Base-by-base conservation (phyloP, 2,888 invertebrate species). In the Dolomedes plantarius region DNA sequence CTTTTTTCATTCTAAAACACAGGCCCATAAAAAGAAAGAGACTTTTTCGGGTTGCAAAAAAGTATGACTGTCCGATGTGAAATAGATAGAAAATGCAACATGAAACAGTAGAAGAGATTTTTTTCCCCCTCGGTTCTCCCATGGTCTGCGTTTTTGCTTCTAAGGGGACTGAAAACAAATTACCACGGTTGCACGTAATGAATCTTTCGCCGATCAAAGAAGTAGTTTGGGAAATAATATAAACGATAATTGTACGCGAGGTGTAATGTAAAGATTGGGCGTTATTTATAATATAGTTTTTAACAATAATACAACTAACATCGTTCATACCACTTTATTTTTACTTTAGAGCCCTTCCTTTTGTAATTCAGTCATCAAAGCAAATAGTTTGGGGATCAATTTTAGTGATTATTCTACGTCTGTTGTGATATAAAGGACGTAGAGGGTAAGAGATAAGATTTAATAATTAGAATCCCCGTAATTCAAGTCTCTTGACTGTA, bases 1-100 rank as follows among this genome's bases (percentile, higher is more conserved):
- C 67, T 32, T 83, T 83, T 77, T 85, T 78, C 46, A 62, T 68
- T 36, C 68, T 85, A 78, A 85, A 85, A 85, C 83, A 85, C 76
- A 77, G 67, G 77, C 68, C 56, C 68, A 77, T 85, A 85, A 85
- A 85, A 83, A 73, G 73, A 28, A 73, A 69, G 67, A 23, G 36
- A 67, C 39, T 77, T 73, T 83, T 77, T 77, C 65, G 72, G 72
- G 32, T 50, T 23, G 31, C 56, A 73, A 80, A 82, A 85, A 77
- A 62, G 32, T 27, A 36, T 56, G 67, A 85, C 83, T 85, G 83
- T 78, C 83, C 83, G 83, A 85, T 77, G 72, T 56, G 83, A 85
- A 77, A 73, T 73, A 77, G 83, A 83, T 83, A 83, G 77, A 85
- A 85, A 77, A 77, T 46, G 67, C 83, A 73, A 71, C 77, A 39